phyloP scores from a whole-genome alignment of 2,797 vertebrate genomes.

The Spinus pinus region DNA sequence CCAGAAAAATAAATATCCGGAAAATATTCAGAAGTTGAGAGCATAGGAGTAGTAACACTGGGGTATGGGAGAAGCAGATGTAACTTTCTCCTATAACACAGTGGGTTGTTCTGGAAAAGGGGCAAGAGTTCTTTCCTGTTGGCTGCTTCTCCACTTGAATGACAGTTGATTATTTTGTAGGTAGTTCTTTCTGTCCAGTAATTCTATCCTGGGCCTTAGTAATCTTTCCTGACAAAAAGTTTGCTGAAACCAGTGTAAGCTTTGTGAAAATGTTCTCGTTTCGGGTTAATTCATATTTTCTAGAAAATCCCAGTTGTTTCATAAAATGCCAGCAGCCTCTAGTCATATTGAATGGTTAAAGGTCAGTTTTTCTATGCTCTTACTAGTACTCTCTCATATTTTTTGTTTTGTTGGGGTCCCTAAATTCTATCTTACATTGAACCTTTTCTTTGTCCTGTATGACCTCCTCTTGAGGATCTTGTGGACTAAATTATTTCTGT shows the following conservation, averaged over 20 bases:
- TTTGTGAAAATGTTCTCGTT: background rate
- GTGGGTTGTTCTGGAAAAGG: background rate
- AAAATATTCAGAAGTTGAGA: background rate
- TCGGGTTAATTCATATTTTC: background rate
- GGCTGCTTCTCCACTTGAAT: background rate
- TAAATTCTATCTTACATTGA: background rate
- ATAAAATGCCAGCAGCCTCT: background rate
- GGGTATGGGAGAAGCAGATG: background rate
- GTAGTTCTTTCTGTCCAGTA: background rate
- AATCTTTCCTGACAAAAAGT: background rate
- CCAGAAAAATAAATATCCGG: background rate
- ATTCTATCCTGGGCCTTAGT: background rate
- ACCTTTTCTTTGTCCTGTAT: background rate
- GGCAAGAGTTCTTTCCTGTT: background rate
- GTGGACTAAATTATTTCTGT: background rate
- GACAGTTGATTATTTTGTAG: background rate
- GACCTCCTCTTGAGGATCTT: background rate
- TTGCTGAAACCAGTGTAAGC: background rate
- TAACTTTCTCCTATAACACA: background rate
- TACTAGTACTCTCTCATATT: background rate
- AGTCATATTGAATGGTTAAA: background rate
- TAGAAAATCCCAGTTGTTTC: background rate
- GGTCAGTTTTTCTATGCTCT: background rate
- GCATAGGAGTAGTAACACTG: background rate
- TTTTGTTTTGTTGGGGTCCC: background rate